Evolutionary conservation across 2,797 vertebrate species (phyloP).

Genomic region (Peromyscus eremicus): DNA sequence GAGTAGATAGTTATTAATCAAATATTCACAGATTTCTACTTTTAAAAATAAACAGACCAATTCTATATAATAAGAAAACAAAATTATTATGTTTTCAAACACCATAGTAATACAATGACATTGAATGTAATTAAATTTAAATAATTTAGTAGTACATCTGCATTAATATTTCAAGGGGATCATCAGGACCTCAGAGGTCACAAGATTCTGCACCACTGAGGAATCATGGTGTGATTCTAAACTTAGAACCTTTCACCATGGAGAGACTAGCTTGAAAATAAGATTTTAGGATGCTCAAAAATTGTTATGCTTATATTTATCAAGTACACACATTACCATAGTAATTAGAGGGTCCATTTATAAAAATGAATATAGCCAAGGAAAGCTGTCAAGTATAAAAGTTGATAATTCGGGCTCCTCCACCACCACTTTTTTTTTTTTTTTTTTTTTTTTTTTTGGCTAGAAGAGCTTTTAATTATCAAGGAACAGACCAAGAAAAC

Average conservation of each 20-base stretch:
- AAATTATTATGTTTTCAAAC: neutral
- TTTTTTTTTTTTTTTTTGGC: neutral
- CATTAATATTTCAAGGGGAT: neutral
- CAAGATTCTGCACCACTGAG: neutral
- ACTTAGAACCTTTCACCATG: neutral
- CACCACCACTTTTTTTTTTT: neutral
- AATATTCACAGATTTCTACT: neutral
- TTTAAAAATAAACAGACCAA: neutral
- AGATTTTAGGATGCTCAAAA: neutral
- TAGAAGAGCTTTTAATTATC: neutral
- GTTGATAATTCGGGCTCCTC: neutral
- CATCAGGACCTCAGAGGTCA: neutral
- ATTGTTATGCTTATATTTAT: neutral
- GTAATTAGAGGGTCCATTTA: neutral
- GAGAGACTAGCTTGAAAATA: neutral
- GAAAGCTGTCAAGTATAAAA: neutral
- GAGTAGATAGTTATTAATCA: neutral
- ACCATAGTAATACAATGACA: neutral
- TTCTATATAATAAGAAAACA: neutral
- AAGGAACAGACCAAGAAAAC: neutral
- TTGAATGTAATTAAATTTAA: slow-evolving; percentile 21
- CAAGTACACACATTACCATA: neutral
- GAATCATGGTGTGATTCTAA: neutral
- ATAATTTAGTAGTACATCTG: neutral
- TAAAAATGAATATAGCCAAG: neutral